Percentiles rank a stretch among this genome's conserved stretches.
Evolutionary conservation across 2,797 vertebrate species (phyloP).

Genomic region (Triplophysa bombifrons): DNA sequence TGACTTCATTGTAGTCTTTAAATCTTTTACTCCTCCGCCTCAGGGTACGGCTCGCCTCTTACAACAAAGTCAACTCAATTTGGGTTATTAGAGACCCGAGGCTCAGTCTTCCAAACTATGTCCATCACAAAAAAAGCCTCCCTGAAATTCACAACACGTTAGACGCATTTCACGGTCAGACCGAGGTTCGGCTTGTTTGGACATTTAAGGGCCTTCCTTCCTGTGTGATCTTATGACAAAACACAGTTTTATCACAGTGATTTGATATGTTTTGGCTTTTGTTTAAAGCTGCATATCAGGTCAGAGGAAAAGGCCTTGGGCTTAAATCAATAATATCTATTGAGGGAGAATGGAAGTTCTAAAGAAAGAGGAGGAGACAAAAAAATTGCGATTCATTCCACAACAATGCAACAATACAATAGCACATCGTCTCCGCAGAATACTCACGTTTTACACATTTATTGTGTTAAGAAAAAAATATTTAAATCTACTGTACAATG

Average conservation of each 20-base stretch:
- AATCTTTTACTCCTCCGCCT: conserved; percentile 69
- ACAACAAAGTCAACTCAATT: conserved; percentile 79
- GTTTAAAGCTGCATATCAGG: conserved; percentile 62
- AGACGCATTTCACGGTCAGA: conserved; percentile 51
- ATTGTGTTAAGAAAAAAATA: no score
- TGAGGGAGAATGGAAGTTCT: conserved; percentile 48
- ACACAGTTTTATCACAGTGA: conserved; percentile 19
- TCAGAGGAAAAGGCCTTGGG: conserved; percentile 59
- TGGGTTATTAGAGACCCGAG: conserved; percentile 77
- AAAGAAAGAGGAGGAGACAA: conserved; percentile 17
- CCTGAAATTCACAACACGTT: conserved; percentile 61
- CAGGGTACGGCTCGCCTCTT: conserved; percentile 68
- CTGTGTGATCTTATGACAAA: conserved; percentile 20
- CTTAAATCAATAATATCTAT: conserved; percentile 67
- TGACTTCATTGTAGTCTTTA: conserved; percentile 72
- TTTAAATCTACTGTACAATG: no score
- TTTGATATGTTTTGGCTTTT: conserved; percentile 25
- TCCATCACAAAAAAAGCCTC: conserved; percentile 67
- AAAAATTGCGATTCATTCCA: conserved; percentile 22
- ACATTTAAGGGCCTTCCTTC: conserved; percentile 17
- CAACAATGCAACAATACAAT: conserved; percentile 2
- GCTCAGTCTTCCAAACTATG: conserved; percentile 75
- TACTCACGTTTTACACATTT: not conserved
- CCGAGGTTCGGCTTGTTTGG: conserved; percentile 7
- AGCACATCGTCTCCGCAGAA: not conserved